Evolutionary conservation across 2,888 invertebrate species (phyloP).

Genomic region (Allacma fusca): DNA sequence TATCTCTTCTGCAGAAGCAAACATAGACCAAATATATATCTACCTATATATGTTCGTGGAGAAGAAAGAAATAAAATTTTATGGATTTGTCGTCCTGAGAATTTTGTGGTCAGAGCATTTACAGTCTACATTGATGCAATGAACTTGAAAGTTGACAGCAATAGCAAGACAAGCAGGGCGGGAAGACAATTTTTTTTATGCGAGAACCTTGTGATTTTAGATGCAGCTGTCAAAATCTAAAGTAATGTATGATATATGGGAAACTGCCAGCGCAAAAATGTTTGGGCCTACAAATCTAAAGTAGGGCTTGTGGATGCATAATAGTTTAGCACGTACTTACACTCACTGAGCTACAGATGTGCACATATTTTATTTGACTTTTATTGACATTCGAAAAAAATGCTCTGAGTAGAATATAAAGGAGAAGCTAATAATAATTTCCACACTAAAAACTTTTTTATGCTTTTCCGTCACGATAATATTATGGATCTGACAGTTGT

Average conservation of each 20-base stretch:
- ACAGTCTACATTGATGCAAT: not conserved
- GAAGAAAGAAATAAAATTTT: not conserved
- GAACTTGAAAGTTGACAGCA: constrained; percentile 6
- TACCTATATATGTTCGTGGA: not conserved
- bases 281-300: too few species aligned
- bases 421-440: constrained; percentile 8
- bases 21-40: too few species aligned
- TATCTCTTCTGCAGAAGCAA: too few species aligned
- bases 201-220: constrained; percentile 12
- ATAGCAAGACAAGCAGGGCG: not conserved
- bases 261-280: not conserved
- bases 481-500: constrained; percentile 10
- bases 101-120: not conserved
- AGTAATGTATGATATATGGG: constrained; percentile 12
- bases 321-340: not conserved
- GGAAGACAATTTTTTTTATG: not conserved
- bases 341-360: not conserved
- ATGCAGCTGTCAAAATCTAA: constrained; percentile 16
- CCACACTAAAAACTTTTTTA: not conserved
- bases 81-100: not conserved
- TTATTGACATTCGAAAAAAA: constrained; percentile 9
- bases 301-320: not conserved
- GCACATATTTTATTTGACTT: constrained; percentile 6
- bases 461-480: constrained; percentile 1
- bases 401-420: not conserved